These are phyloP conservation scores for Nematolebias whitei DNA, from an alignment of 2,113 vertebrate species.

Conservation along the genomic window DNA sequence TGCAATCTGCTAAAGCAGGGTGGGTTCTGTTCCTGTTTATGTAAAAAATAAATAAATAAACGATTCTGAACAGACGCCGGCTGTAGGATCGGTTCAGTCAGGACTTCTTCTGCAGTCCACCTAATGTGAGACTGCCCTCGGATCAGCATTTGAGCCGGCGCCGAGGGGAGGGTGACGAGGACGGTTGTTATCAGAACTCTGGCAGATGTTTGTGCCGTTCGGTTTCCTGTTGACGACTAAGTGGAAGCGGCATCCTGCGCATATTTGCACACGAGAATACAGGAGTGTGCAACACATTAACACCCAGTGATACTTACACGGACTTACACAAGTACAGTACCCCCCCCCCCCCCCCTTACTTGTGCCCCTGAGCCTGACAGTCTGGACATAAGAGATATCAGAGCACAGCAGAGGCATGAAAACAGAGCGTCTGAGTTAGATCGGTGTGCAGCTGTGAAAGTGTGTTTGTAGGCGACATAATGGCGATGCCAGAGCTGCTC, in stretches of 20 bases:
- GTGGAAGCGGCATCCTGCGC: slow-evolving; percentile 67
- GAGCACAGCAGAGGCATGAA: slow-evolving; percentile 59
- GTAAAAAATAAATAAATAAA: neutral
- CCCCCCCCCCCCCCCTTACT: slow-evolving; percentile 17
- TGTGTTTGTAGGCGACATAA: slow-evolving; percentile 60
- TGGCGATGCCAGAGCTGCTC: slow-evolving; percentile 71
- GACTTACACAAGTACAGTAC: slow-evolving; percentile 29
- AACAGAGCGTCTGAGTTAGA: slow-evolving; percentile 58
- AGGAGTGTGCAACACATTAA: slow-evolving; percentile 1
- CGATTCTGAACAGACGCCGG: slow-evolving; percentile 11
- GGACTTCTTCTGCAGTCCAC: slow-evolving; percentile 9
- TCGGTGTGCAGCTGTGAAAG: slow-evolving; percentile 57
- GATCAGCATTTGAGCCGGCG: slow-evolving; percentile 46
- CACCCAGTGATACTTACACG: slow-evolving; percentile 10
- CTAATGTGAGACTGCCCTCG: slow-evolving; percentile 22
- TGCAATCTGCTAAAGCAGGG: slow-evolving; percentile 17
- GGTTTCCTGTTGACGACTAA: slow-evolving; percentile 77
- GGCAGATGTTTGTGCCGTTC: slow-evolving; percentile 73
- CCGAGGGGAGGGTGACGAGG: slow-evolving; percentile 46
- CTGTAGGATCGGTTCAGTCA: slow-evolving; percentile 24
- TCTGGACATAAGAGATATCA: slow-evolving; percentile 80
- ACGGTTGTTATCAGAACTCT: slow-evolving; percentile 75
- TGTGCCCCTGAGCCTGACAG: slow-evolving; percentile 71
- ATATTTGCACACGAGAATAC: slow-evolving; percentile 46
- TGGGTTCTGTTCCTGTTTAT: slow-evolving; percentile 39